Base-by-base conservation (phyloP, 1,140 invertebrate species). In the Cheumatopsyche charites region DNA sequence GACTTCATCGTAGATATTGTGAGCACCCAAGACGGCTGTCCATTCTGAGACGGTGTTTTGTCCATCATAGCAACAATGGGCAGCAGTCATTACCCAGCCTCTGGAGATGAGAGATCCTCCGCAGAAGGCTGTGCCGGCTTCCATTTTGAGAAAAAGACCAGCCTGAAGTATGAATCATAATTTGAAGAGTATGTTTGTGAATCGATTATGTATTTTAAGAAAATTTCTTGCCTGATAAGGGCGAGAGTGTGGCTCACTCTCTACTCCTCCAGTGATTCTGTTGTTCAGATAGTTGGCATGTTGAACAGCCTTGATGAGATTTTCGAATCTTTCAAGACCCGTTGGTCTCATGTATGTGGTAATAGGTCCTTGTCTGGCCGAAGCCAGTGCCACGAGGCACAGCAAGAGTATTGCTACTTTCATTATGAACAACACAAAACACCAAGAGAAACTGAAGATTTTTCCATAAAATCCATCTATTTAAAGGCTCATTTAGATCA, bases 41-140 rank as follows among this genome's bases (percentile, higher is more conserved):
- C 77, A 74, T 12, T 26, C 19, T 13, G 43, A 45, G 0, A 76
- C 72, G 17, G 45, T 67, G 55, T 67, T 73, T n/a, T 61, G 25
- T 0, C 65, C 67, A 0, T 78, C 79, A 62, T 77, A 77, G n/a
- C 77, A 82, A 77, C 88, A 89, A 77, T 88, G 88, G 13, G 87
- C 87, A 0, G 88, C 88, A 1, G 87, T 89, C 17, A 89, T 72
- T 7, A 89, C 82, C 77, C 84, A 86, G 74, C 80, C 79, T 25
- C 79, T 75, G 58, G 83, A 87, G 76, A 90, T 86, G 36, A 90
- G 79, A 1, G 86, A 85, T 1, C 86, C 87, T 17, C 89, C 88
- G 77, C 89, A 90, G 75, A 88, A 87, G 72, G 83, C 84, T 21
- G 78, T 80, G 4, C 80, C 79, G 21, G 78, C 49, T 23, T 41